Conservation (phyloP, 2,113 vertebrate species). For the Tetrax tetrax region DNA sequence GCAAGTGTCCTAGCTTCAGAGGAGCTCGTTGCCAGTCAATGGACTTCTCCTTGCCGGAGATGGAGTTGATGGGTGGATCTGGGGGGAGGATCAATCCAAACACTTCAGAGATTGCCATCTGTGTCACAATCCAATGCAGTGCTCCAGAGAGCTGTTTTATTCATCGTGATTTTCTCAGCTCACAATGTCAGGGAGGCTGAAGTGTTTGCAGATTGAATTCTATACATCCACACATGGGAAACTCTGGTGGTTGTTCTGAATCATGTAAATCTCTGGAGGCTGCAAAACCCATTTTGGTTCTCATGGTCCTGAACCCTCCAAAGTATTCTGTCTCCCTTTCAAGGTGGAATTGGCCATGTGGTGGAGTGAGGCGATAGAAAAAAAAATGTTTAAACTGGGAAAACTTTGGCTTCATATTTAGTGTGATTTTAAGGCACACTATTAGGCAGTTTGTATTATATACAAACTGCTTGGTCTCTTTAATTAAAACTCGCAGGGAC, state of each 20-base stretch:
- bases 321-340: background rate
- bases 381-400: background rate
- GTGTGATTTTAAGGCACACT: background rate
- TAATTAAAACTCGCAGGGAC: slow-evolving; percentile 23
- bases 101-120: background rate
- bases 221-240: background rate
- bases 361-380: accelerated
- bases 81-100: background rate
- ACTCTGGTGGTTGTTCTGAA: background rate
- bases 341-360: background rate
- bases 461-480: background rate
- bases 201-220: slow-evolving; percentile 1
- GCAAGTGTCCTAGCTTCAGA: background rate
- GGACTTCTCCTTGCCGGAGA: background rate
- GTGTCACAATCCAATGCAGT: background rate
- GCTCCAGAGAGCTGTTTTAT: background rate
- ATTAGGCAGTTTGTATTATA: background rate
- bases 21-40: background rate
- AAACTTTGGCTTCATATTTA: background rate
- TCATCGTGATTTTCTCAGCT: background rate
- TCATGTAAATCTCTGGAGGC: background rate
- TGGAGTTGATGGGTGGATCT: background rate
- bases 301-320: background rate
- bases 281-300: background rate
- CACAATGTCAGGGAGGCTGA: background rate